These are phyloP conservation scores for Falco columbarius DNA, from an alignment of 2,797 vertebrate species.

Conservation along the genomic window DNA sequence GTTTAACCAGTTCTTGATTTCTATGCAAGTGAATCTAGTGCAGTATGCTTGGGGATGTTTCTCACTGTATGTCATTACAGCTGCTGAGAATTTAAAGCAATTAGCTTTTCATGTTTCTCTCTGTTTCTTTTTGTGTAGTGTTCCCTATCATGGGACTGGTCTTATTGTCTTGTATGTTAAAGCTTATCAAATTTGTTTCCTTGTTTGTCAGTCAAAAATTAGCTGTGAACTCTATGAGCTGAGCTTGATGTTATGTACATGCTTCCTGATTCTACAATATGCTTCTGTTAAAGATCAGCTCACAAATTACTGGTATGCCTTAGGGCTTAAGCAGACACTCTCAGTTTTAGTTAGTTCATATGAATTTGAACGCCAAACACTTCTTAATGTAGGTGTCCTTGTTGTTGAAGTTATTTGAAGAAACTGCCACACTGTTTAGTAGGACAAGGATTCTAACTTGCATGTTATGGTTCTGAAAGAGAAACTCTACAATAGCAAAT, in stretches of 20 bases:
- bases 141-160: constrained; percentile 24
- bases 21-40: constrained; percentile 20
- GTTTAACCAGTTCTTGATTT: constrained; percentile 63
- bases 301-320: neutral
- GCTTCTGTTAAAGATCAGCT: neutral
- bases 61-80: constrained; percentile 50
- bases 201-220: constrained; percentile 26
- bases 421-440: neutral
- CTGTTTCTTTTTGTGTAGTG: constrained; percentile 28
- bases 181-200: constrained; percentile 47
- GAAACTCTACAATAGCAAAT: neutral
- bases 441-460: neutral
- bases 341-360: neutral
- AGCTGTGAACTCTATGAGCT: neutral
- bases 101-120: constrained; percentile 47
- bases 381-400: neutral
- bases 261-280: neutral
- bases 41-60: constrained; percentile 28
- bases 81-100: constrained; percentile 62
- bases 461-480: neutral
- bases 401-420: neutral
- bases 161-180: constrained; percentile 35
- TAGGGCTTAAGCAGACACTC: neutral
- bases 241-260: neutral
- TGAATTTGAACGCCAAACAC: neutral